Evolutionary conservation across 2,113 vertebrate species (phyloP).

Genomic region (Zeus faber): DNA sequence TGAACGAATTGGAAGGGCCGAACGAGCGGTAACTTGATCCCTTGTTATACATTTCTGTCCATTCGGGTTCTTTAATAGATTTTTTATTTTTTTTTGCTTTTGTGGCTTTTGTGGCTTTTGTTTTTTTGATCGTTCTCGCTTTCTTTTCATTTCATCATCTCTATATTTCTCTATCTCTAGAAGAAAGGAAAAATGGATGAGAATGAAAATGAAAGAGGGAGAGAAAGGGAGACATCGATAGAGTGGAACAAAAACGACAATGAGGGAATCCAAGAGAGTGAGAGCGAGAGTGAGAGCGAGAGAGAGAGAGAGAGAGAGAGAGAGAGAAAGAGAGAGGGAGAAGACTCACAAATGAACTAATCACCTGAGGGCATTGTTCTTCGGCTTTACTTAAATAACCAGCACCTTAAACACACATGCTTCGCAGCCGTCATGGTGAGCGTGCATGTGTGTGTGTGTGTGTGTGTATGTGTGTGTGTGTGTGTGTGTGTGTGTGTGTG

Average conservation of each 20-base stretch:
- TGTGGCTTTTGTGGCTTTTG: neutral
- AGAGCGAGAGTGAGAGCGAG: constrained; percentile 11
- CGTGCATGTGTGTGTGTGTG: constrained; percentile 16
- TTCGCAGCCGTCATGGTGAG: constrained; percentile 29
- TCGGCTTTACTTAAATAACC: constrained; percentile 72
- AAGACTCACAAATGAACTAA: constrained; percentile 67
- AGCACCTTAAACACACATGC: constrained; percentile 68
- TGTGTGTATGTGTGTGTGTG: constrained; percentile 5
- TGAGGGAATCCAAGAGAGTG: neutral
- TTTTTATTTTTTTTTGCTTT: constrained; percentile 3
- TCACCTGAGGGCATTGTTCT: constrained; percentile 74
- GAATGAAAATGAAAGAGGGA: constrained; percentile 16
- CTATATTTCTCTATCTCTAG: constrained; percentile 24
- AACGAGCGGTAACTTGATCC: constrained; percentile 65
- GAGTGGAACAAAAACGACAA: neutral
- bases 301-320: constrained; percentile 4
- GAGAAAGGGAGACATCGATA: neutral
- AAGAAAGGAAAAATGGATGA: too few relatives aligned
- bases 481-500: constrained; percentile 29
- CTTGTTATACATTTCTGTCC: constrained; percentile 68
- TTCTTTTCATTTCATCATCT: neutral
- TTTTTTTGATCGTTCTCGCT: constrained; percentile 9
- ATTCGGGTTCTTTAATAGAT: constrained; percentile 30
- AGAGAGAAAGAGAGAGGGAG: constrained; percentile 16
- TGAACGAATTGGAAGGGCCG: constrained; percentile 45